These are phyloP conservation scores for Omphaloscelis lunosa DNA, from an alignment of 2,888 invertebrate species.

Conservation along the genomic window DNA sequence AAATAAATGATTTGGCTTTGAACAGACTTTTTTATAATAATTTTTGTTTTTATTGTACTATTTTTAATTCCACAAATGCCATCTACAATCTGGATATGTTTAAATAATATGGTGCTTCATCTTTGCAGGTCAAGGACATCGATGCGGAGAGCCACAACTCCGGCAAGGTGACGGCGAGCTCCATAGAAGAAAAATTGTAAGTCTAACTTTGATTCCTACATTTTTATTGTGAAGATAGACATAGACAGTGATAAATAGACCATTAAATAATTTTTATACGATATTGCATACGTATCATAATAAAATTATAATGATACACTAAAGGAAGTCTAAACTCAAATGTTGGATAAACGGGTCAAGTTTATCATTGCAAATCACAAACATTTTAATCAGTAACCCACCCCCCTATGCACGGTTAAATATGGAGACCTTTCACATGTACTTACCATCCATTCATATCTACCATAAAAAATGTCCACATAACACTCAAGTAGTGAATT, in stretches of 20 bases:
- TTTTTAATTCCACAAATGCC: not conserved
- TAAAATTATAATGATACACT: not conserved
- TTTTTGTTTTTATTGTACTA: not conserved
- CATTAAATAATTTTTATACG: too few species aligned
- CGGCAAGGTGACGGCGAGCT: constrained; percentile 76
- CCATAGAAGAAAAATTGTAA: constrained; percentile 87
- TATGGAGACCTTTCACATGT: constrained; percentile 12
- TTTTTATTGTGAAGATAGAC: not conserved
- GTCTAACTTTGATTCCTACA: constrained; percentile 60
- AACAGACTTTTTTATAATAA: not conserved
- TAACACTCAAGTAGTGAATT: constrained; percentile 29
- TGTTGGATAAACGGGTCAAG: not conserved
- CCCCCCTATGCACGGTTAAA: not conserved
- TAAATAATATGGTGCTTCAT: not conserved
- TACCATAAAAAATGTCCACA: not conserved
- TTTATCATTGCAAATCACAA: too few species aligned
- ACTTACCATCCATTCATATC: not conserved
- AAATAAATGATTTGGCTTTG: too few species aligned
- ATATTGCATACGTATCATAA: not conserved
- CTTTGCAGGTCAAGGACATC: constrained; percentile 85
- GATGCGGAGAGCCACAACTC: constrained; percentile 86
- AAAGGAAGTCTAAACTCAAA: not conserved
- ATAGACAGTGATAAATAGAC: too few species aligned
- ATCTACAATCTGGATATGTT: not conserved
- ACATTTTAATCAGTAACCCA: not conserved